phyloP scores from a whole-genome alignment of 1,140 invertebrate species.

The Paraescarpia echinospica region DNA sequence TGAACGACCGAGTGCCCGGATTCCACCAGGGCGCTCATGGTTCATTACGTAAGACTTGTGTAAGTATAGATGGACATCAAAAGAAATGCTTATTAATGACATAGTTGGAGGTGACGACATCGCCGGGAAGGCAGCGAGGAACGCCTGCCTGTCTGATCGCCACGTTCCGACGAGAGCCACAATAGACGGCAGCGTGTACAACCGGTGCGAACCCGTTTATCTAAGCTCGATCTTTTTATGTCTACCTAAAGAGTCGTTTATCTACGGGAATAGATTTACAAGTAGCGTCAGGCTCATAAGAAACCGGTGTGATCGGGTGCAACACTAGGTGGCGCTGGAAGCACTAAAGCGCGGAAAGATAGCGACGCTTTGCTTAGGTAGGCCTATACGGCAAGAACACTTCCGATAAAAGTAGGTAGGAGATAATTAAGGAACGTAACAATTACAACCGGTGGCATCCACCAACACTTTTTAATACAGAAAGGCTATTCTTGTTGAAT shows the following conservation, averaged over 20 bases:
- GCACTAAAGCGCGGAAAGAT: not conserved
- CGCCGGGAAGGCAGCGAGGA: not conserved
- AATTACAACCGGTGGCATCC: not conserved
- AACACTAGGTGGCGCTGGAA: not conserved
- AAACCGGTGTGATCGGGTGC: not conserved
- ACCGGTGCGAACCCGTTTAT: not conserved
- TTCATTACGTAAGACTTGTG: not conserved
- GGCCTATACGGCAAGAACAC: not conserved
- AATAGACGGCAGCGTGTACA: not conserved
- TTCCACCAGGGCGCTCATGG: not conserved
- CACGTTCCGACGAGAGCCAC: not conserved
- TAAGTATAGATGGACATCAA: not conserved
- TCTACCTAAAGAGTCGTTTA: not conserved
- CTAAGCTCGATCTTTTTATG: slow-evolving; percentile 5
- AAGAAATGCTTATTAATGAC: slow-evolving; percentile 6
- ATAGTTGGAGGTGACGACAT: not conserved
- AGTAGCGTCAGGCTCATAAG: not conserved
- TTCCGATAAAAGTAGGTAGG: not conserved
- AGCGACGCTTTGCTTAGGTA: not conserved
- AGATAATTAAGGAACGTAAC: not conserved
- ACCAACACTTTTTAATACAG: not conserved
- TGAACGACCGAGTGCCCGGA: no score
- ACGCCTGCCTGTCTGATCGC: not conserved
- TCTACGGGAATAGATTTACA: not conserved
- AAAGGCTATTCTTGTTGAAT: not conserved